phyloP scores from a whole-genome alignment of 2,888 invertebrate species.

The Drosophila longiperda region DNA sequence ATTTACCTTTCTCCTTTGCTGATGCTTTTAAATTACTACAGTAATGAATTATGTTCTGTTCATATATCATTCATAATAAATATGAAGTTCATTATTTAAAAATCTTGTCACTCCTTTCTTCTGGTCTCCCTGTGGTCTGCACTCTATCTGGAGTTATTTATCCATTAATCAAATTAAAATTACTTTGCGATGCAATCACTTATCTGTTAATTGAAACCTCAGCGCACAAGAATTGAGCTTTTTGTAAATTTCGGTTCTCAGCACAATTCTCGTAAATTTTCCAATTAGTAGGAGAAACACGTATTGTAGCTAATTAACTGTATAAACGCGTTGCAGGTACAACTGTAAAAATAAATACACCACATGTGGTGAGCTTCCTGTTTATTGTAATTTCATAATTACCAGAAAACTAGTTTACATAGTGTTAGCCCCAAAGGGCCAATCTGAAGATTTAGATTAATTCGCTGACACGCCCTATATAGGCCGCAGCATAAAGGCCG shows the following conservation, averaged over 20 bases:
- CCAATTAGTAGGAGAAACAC: slow-evolving; percentile 44
- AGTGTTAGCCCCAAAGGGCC: slow-evolving; percentile 32
- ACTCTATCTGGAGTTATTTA: slow-evolving; percentile 4
- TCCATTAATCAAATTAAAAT: slow-evolving; percentile 23
- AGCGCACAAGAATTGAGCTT: slow-evolving; percentile 1
- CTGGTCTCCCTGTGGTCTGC: slow-evolving; percentile 1
- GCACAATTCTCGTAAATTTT: slow-evolving; percentile 6
- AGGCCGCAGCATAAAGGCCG: background rate
- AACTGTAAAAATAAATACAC: slow-evolving; percentile 15
- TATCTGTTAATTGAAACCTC: slow-evolving; percentile 29
- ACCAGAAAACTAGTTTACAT: slow-evolving; percentile 63
- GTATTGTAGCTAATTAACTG: slow-evolving; percentile 44
- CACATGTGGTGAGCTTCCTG: slow-evolving; percentile 58
- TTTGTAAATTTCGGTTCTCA: slow-evolving; percentile 12
- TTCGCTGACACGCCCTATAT: slow-evolving; percentile 51
- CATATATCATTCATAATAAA: background rate
- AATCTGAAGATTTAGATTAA: slow-evolving; percentile 54
- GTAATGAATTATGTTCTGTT: slow-evolving; percentile 7
- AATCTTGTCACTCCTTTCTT: slow-evolving; percentile 34
- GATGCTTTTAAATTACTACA: background rate
- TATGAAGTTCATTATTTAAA: slow-evolving; percentile 24
- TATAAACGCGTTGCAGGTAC: slow-evolving; percentile 23
- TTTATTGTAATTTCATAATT: slow-evolving; percentile 68
- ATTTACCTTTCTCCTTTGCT: background rate
- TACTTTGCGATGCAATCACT: slow-evolving; percentile 4